These are phyloP conservation scores for Pilophorus perplexus DNA, from an alignment of 2,888 invertebrate species.

Conservation along the genomic window DNA sequence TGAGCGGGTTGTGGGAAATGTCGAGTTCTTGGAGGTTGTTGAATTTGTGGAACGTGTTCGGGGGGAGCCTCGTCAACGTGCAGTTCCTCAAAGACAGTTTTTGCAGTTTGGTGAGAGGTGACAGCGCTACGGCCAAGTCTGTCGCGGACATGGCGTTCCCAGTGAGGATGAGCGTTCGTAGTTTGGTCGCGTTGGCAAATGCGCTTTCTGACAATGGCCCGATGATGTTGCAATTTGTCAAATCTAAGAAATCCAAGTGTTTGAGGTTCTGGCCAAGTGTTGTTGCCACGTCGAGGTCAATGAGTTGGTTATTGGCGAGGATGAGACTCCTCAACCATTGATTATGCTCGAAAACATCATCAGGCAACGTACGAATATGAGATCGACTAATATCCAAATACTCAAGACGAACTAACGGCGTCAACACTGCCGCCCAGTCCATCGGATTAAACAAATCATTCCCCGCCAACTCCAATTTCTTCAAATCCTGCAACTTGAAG, in stretches of 20 bases:
- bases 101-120: conserved; percentile 64
- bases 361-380: conserved; percentile 61
- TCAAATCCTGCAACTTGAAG: conserved; percentile 60
- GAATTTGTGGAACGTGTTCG: conserved; percentile 63
- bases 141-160: conserved; percentile 67
- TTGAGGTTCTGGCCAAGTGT: conserved; percentile 65
- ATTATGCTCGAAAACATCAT: conserved; percentile 64
- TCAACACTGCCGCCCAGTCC: conserved; percentile 64
- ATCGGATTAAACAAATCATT: conserved; percentile 56
- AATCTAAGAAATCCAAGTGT: conserved; percentile 64
- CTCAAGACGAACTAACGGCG: conserved; percentile 61
- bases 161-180: conserved; percentile 63
- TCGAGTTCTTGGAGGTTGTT: conserved; percentile 66
- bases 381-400: conserved; percentile 64
- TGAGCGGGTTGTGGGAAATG: conserved; percentile 67
- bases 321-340: conserved; percentile 63
- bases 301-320: conserved; percentile 64
- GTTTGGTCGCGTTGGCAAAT: conserved; percentile 65
- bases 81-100: conserved; percentile 67
- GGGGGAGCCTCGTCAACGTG: conserved; percentile 62
- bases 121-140: conserved; percentile 65
- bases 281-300: conserved; percentile 63
- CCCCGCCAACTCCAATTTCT: conserved; percentile 63
- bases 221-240: conserved; percentile 66
- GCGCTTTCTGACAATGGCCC: conserved; percentile 67